These are phyloP conservation scores for Thalassarche chlororhynchos DNA, from an alignment of 2,113 vertebrate species.

Conservation along the genomic window DNA sequence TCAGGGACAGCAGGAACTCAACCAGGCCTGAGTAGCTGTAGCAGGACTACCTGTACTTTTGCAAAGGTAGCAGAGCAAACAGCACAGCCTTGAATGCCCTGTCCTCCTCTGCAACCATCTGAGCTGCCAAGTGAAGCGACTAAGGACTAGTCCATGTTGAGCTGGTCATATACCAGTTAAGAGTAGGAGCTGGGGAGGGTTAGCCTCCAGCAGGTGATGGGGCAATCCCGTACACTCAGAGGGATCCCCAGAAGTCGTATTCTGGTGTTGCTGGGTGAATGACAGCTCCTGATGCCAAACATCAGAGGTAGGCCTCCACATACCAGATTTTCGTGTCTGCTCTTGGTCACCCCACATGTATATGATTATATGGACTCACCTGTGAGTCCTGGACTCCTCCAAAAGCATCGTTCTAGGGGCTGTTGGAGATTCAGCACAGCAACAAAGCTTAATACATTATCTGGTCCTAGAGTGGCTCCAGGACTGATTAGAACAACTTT, in stretches of 20 bases:
- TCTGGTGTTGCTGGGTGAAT: neutral
- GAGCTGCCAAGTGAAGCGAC: neutral
- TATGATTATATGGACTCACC: neutral
- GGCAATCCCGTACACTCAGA: neutral
- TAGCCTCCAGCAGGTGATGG: neutral
- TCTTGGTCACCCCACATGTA: neutral
- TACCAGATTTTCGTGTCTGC: neutral
- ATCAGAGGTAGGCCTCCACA: neutral
- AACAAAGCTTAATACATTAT: neutral
- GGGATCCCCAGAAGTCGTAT: neutral
- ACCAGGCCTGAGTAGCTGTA: neutral
- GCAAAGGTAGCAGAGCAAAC: neutral
- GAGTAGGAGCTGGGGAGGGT: neutral
- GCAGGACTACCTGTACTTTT: neutral
- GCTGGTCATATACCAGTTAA: neutral
- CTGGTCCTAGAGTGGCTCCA: neutral
- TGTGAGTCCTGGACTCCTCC: neutral
- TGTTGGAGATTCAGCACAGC: neutral
- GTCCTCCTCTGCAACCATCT: neutral
- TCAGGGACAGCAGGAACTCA: neutral
- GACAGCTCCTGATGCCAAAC: neutral
- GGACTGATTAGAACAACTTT: neutral
- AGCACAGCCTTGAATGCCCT: neutral
- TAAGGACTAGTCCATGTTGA: neutral
- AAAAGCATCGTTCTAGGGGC: neutral